Percentiles rank a stretch among this genome's conserved stretches.
These are phyloP conservation scores for Leptinotarsa texana DNA, from an alignment of 1,140 invertebrate species.

Conservation along the genomic window DNA sequence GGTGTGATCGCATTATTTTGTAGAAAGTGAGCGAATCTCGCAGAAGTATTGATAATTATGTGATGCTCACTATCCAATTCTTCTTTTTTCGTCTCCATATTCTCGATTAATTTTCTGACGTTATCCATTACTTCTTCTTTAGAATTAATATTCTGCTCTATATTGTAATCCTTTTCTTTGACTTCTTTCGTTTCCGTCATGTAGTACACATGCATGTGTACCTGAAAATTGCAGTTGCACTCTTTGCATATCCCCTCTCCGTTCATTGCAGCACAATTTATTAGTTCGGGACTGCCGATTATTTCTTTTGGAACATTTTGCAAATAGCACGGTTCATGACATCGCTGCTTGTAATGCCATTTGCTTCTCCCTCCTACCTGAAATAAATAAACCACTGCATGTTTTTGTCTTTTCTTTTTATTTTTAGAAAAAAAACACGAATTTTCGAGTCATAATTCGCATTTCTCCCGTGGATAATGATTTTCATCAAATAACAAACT, in stretches of 20 bases:
- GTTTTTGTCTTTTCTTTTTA: no score
- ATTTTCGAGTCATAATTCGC: no score
- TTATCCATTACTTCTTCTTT: slow-evolving; percentile 36
- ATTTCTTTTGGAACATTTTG: slow-evolving; percentile 45
- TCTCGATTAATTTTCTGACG: slow-evolving; percentile 28
- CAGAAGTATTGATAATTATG: slow-evolving; percentile 38
- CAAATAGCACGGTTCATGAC: slow-evolving; percentile 49
- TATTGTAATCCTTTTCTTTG: slow-evolving; percentile 33
- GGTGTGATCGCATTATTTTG: slow-evolving; percentile 44
- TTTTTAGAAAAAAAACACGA: no score
- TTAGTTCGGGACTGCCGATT: slow-evolving; percentile 39
- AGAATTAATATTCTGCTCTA: slow-evolving; percentile 36
- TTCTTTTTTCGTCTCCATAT: slow-evolving; percentile 32
- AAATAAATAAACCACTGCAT: background rate
- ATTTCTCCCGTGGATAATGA: no score
- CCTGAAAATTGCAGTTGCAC: slow-evolving; percentile 40
- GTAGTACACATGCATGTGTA: slow-evolving; percentile 49
- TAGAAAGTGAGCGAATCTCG: slow-evolving; percentile 44
- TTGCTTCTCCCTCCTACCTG: slow-evolving; percentile 44
- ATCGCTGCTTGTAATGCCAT: slow-evolving; percentile 48
- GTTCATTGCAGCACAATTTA: slow-evolving; percentile 46
- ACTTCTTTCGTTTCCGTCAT: slow-evolving; percentile 37
- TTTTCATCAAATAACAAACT: no score
- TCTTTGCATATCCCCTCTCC: slow-evolving; percentile 34
- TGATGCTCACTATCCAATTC: slow-evolving; percentile 37